Percentiles rank a stretch among this genome's conserved stretches.
Conservation (phyloP, 2,113 vertebrate genomes). For the Cephalopterus ornatus region DNA sequence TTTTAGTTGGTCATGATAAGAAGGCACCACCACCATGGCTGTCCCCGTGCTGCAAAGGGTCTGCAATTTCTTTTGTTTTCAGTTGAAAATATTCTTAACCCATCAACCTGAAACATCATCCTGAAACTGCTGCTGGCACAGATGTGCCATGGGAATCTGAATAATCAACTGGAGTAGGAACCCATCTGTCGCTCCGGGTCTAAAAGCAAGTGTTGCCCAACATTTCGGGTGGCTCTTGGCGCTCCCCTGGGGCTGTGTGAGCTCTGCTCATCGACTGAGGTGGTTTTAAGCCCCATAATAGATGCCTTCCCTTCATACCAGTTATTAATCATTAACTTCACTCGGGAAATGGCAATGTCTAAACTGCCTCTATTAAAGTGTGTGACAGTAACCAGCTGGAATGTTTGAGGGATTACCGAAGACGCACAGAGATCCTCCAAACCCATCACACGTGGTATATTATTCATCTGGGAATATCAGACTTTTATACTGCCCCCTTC, state of each 20-base stretch:
- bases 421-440: neutral
- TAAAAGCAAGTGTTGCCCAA: neutral
- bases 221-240: neutral
- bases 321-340: neutral
- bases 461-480: neutral
- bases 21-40: neutral
- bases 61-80: neutral
- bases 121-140: neutral
- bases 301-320: neutral
- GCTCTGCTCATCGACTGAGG: neutral
- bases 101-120: neutral
- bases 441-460: neutral
- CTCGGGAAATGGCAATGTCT: neutral
- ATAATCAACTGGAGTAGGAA: neutral
- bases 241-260: accelerated
- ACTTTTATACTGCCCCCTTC: neutral
- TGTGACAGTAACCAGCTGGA: neutral
- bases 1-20: neutral
- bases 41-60: neutral
- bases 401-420: neutral
- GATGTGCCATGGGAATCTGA: neutral
- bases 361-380: neutral
- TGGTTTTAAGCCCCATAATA: neutral
- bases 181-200: neutral
- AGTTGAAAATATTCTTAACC: neutral